Conservation (phyloP, 2,888 invertebrate genomes). For the Mythimna ferrago region DNA sequence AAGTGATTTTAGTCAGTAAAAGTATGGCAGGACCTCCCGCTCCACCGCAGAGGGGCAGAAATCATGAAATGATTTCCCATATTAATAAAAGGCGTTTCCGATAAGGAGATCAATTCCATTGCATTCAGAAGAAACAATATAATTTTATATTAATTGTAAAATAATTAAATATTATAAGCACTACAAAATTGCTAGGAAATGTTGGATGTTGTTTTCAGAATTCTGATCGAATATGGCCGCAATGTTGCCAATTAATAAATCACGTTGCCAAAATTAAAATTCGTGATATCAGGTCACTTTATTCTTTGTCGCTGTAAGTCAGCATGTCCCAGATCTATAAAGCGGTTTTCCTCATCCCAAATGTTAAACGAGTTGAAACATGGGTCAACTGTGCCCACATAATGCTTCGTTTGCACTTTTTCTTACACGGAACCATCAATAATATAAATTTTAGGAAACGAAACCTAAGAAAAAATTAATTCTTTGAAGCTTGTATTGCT, state of each 20-base stretch:
- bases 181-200: background rate
- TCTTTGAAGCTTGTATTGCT: background rate
- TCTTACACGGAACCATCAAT: slow-evolving; percentile 9
- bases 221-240: background rate
- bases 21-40: no score
- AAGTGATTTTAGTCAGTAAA: no score
- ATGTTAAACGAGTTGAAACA: slow-evolving; percentile 22
- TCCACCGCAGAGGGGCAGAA: no score
- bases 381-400: slow-evolving; percentile 35
- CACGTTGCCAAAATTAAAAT: slow-evolving; percentile 3
- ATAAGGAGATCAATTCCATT: no score
- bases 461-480: background rate
- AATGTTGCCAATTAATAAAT: background rate
- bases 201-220: background rate
- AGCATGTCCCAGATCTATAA: slow-evolving; percentile 9
- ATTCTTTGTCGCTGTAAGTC: slow-evolving; percentile 16
- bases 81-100: no score
- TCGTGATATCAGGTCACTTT: background rate
- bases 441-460: slow-evolving; percentile 7
- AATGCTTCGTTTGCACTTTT: slow-evolving; percentile 5
- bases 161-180: background rate
- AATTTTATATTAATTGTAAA: no score
- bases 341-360: slow-evolving; percentile 23
- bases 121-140: no score
- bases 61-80: no score